phyloP scores from a whole-genome alignment of 2,888 invertebrate species.

The Ypsolopha scabrella region DNA sequence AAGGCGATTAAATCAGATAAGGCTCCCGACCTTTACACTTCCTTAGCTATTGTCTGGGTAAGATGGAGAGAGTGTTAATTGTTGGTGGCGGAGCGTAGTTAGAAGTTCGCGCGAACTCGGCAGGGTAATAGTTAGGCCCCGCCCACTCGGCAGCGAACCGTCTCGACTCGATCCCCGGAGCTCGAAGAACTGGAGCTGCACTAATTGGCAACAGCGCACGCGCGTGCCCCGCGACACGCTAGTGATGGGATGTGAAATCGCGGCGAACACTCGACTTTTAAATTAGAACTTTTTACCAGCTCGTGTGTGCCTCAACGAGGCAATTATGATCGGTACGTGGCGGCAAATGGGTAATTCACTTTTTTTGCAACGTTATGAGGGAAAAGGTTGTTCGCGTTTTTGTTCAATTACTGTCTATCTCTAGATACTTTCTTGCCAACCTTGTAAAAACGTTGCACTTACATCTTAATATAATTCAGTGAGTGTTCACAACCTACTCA shows the following conservation, averaged over 20 bases:
- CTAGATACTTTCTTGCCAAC: too few species aligned
- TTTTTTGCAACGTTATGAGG: neutral
- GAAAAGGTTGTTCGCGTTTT: neutral
- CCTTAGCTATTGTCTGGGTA: conserved; percentile 26
- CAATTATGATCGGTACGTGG: neutral
- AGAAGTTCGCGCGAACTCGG: conserved; percentile 26
- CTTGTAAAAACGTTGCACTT: too few species aligned
- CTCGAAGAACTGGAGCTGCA: conserved; percentile 59
- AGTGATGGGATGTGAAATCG: conserved; percentile 66
- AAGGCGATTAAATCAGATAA: conserved; percentile 61
- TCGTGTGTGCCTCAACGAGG: neutral
- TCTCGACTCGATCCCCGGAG: conserved; percentile 36
- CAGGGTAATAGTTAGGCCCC: conserved; percentile 27
- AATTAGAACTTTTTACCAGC: conserved; percentile 46
- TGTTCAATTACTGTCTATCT: too few species aligned
- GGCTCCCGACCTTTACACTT: conserved; percentile 62
- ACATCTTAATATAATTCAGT: too few species aligned
- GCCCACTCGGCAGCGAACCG: conserved; percentile 41
- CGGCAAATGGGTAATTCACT: neutral
- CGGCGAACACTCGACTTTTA: conserved; percentile 43
- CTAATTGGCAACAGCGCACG: conserved; percentile 67
- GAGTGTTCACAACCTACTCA: too few species aligned
- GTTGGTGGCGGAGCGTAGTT: conserved; percentile 16
- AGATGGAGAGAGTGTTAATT: conserved; percentile 47
- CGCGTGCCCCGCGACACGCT: conserved; percentile 52